Percentiles rank a stretch among this genome's conserved stretches.
These are phyloP conservation scores for Piscicola geometra DNA, from an alignment of 2,888 invertebrate genomes.

Conservation along the genomic window DNA sequence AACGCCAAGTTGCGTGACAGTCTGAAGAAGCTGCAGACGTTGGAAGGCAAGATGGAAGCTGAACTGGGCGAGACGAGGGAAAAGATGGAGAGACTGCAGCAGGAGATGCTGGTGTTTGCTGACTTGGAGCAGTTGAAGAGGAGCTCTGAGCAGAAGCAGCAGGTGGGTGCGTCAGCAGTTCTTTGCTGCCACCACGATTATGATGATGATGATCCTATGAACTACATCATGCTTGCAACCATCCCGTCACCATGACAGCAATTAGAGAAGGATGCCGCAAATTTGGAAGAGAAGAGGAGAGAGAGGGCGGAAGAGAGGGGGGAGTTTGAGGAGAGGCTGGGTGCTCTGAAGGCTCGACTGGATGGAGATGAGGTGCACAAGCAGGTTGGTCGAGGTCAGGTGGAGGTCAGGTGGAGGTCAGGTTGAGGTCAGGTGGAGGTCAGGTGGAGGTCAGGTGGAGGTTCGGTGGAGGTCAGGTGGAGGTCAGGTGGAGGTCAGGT, in stretches of 20 bases:
- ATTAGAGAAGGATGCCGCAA: constrained; percentile 51
- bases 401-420: too few species aligned
- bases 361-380: constrained; percentile 66
- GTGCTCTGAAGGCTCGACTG: constrained; percentile 61
- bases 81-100: constrained; percentile 61
- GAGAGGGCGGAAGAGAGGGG: constrained; percentile 51
- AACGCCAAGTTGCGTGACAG: constrained; percentile 59
- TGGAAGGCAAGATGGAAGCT: constrained; percentile 66
- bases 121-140: constrained; percentile 61
- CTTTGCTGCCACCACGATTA: too few species aligned
- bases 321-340: constrained; percentile 50
- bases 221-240: too few species aligned
- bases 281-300: constrained; percentile 51
- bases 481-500: too few species aligned
- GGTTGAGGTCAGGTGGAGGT: too few species aligned
- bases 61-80: constrained; percentile 59
- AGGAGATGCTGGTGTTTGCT: constrained; percentile 63
- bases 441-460: too few species aligned
- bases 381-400: too few species aligned
- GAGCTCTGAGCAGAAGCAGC: too few species aligned
- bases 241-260: too few species aligned
- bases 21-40: constrained; percentile 61
- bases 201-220: too few species aligned
- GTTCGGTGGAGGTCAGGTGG: too few species aligned
- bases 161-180: too few species aligned